These are phyloP conservation scores for Acleris laterana DNA, from an alignment of 2,888 invertebrate species.

Conservation along the genomic window DNA sequence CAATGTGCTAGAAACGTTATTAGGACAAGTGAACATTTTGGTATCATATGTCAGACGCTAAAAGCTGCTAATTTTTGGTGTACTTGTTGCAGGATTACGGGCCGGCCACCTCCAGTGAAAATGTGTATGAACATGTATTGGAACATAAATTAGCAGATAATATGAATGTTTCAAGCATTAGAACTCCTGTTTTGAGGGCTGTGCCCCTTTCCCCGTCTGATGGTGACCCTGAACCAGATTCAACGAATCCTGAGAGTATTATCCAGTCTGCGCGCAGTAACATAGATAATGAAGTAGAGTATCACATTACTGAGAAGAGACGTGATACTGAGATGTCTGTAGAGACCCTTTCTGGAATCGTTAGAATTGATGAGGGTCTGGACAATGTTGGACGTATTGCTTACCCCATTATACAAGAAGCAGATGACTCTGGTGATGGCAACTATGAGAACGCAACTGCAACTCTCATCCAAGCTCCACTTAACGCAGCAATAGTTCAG, in stretches of 20 bases:
- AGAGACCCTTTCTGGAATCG: slow-evolving; percentile 72
- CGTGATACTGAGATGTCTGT: slow-evolving; percentile 73
- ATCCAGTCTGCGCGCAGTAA: slow-evolving; percentile 69
- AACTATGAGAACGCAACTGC: slow-evolving; percentile 69
- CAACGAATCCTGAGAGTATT: slow-evolving; percentile 77
- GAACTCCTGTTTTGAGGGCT: slow-evolving; percentile 76
- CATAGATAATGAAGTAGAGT: slow-evolving; percentile 74
- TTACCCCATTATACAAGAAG: slow-evolving; percentile 74
- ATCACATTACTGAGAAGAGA: slow-evolving; percentile 70
- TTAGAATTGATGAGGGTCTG: slow-evolving; percentile 73
- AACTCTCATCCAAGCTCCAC: slow-evolving; percentile 72
- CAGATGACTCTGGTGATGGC: slow-evolving; percentile 70
- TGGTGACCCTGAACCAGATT: slow-evolving; percentile 77
- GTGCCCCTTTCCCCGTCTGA: slow-evolving; percentile 68
- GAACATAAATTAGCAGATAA: slow-evolving; percentile 78
- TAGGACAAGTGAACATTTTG: not conserved
- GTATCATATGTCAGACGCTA: not conserved
- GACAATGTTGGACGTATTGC: slow-evolving; percentile 71
- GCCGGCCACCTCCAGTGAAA: slow-evolving; percentile 83
- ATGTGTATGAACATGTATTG: slow-evolving; percentile 75
- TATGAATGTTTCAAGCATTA: slow-evolving; percentile 77
- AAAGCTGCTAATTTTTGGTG: slow-evolving; percentile 28
- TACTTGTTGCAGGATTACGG: slow-evolving; percentile 79
- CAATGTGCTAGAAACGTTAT: not conserved
- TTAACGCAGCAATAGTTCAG: slow-evolving; percentile 76